Base-by-base conservation (phyloP, 2,888 invertebrate genomes). In the Phortica okadai region DNA sequence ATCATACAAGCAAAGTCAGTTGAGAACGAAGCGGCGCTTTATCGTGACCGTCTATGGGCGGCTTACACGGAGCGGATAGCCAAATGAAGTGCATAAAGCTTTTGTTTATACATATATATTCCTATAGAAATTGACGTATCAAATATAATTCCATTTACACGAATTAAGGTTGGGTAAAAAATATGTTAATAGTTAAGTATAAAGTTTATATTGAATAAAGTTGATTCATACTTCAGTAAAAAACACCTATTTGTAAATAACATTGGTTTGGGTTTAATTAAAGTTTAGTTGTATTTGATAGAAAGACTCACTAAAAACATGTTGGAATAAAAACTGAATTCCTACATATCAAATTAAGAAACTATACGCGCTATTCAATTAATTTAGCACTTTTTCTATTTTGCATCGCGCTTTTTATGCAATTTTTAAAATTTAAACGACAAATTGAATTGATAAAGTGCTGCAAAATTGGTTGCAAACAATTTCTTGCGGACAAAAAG, bases 1-100 rank as follows among this genome's bases (percentile, higher is more conserved):
- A 97, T 99, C 82, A 93, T 94, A 0, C 92, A 94, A 80, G 93
- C 95, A 0, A 91, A 92, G 6, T 94, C 95, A 89, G 94, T 95
- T 44, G 93, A 93, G 76, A 91, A 92, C 62, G 93, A 95, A 73
- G 96, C 96, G 10, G 91, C 94, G 74, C 91, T 94, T 62, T 98
- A 97, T 88, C 95, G 95, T 84, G 92, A 94, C 82, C 92, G 94
- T 78, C 93, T 96, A 8, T 98, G 96, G 95, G 92, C 92, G 8
- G 94, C 95, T 21, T 95, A 94, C 83, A 86, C 89, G 67, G 92
- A 92, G 81, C 92, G 94, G 42, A 76, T 91, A 78, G 85, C 86
- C 73, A 90, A 89, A 76, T 87, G 78, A 76, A 16, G 44, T 6
- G 10, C 25, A n/a, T 58, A 62, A 66, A 2, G 11, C 11, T 42